Evolutionary conservation across 2,113 vertebrate genomes (phyloP).

Genomic region (Hypomesus transpacificus): DNA sequence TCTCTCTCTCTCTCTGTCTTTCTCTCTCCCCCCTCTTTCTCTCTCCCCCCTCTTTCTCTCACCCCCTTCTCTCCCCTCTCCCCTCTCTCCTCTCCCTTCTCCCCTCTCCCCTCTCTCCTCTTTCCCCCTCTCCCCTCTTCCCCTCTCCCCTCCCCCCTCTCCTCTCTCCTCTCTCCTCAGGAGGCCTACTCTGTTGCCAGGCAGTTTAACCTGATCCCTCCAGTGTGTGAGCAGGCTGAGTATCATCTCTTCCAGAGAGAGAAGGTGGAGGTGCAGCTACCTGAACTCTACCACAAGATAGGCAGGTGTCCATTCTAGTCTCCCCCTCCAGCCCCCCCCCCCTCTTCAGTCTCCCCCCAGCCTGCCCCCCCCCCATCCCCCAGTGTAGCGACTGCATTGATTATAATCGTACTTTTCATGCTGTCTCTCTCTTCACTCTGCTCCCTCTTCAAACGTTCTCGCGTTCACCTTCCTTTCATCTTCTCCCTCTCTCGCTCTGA

Average conservation of each 20-base stretch:
- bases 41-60: background rate
- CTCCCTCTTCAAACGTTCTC: background rate
- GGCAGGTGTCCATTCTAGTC: constrained; percentile 71
- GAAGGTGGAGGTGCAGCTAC: constrained; percentile 97
- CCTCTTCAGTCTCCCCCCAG: constrained; percentile 3
- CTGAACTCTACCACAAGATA: constrained; percentile 97
- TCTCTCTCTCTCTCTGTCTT: background rate
- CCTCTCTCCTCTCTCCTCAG: constrained; percentile 57
- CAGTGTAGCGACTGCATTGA: background rate
- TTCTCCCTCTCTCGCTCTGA: background rate
- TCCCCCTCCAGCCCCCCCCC: background rate
- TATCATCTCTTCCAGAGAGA: constrained; percentile 98
- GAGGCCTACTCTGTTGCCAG: constrained; percentile 96
- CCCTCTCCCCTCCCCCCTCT: background rate
- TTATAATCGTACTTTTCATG: background rate
- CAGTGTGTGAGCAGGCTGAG: constrained; percentile 95
- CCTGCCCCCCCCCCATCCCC: background rate
- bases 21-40: background rate
- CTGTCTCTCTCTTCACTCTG: background rate
- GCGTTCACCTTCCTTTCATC: background rate
- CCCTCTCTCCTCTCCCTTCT: background rate
- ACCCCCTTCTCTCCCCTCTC: background rate
- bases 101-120: background rate
- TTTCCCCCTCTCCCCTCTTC: background rate
- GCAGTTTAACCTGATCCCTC: constrained; percentile 97